A percentile compares a stretch with the other conserved stretches of the same genome.
phyloP scores from a whole-genome alignment of 2,113 vertebrate species.

The Pteruthius melanotis region DNA sequence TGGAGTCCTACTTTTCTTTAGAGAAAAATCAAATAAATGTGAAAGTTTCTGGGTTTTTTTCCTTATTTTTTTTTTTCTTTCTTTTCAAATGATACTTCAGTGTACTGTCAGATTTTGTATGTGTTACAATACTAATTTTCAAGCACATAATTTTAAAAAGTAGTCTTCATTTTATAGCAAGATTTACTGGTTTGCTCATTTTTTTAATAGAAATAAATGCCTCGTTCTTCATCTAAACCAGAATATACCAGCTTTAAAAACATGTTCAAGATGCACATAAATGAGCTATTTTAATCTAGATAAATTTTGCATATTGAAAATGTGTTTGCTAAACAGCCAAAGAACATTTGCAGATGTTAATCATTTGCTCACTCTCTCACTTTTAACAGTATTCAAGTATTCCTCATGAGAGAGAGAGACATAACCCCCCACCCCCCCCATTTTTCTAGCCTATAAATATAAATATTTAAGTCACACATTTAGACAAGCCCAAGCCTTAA shows the following conservation, averaged over 20 bases:
- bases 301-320: not conserved
- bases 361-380: not conserved
- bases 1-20: not conserved
- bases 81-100: not conserved
- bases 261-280: not conserved
- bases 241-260: not conserved
- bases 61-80: not conserved
- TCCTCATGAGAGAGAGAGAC: not conserved
- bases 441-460: not conserved
- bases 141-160: not conserved
- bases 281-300: not conserved
- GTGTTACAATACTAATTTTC: not conserved
- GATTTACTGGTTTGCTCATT: not conserved
- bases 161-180: not conserved
- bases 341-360: not conserved
- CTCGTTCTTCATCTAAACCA: not conserved
- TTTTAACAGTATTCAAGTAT: not conserved
- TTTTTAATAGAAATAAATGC: not conserved
- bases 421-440: not conserved
- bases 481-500: not conserved
- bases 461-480: not conserved
- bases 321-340: not conserved
- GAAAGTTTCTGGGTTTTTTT: not conserved
- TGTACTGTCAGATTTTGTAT: not conserved
- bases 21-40: not conserved